These are phyloP conservation scores for Atrichornis clamosus DNA, from an alignment of 2,113 vertebrate species.

Conservation along the genomic window DNA sequence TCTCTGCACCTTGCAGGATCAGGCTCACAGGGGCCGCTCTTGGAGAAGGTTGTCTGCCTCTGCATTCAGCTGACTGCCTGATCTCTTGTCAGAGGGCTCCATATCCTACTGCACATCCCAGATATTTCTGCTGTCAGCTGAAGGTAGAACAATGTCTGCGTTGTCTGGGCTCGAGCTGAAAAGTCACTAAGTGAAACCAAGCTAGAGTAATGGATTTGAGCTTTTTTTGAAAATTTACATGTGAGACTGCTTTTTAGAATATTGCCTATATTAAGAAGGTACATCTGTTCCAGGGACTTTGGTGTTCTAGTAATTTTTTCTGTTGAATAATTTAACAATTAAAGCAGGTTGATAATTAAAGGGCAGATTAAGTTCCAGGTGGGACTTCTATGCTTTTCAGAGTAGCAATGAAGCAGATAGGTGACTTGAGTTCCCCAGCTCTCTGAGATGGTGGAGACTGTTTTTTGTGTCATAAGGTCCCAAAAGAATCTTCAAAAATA, in stretches of 20 bases:
- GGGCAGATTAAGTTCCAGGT: not conserved
- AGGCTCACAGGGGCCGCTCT: not conserved
- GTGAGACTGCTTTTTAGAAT: not conserved
- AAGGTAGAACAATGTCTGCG: not conserved
- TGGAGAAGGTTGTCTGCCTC: not conserved
- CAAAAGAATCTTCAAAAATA: not conserved
- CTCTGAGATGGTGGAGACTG: not conserved
- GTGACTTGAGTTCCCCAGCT: not conserved
- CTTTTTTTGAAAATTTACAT: not conserved
- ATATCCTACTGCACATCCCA: not conserved
- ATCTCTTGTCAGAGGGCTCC: not conserved
- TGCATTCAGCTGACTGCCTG: not conserved
- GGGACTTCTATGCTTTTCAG: not conserved
- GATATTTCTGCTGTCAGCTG: slow-evolving; percentile 1
- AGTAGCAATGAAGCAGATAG: not conserved
- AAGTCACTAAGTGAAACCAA: not conserved
- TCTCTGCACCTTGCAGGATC: not conserved
- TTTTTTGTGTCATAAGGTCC: accelerated
- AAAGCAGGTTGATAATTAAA: not conserved
- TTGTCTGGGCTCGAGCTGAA: not conserved
- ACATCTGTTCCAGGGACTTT: not conserved
- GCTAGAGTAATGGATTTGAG: not conserved
- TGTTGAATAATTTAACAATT: not conserved
- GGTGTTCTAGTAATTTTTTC: not conserved
- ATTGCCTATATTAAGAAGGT: not conserved